Percentiles rank a stretch among this genome's conserved stretches.
phyloP scores from a whole-genome alignment of 1,140 invertebrate species.

The Philaenus spumarius region DNA sequence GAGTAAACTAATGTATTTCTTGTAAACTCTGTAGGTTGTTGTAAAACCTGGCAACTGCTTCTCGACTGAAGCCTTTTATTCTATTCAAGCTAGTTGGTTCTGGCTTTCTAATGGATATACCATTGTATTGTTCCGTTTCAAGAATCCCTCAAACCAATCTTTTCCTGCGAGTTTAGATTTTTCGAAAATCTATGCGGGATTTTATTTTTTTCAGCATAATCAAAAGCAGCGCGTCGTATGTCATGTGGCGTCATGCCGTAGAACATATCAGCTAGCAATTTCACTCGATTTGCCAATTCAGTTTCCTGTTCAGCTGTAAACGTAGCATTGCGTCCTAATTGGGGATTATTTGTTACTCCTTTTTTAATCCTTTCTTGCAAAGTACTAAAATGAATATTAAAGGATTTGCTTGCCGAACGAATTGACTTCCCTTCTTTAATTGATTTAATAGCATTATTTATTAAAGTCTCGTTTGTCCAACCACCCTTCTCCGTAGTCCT shows the following conservation, averaged over 20 bases:
- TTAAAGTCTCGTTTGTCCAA: no score
- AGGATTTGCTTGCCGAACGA: neutral
- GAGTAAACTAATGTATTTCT: slow-evolving; percentile 25
- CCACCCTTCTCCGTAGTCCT: no score
- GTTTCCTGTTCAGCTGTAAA: slow-evolving; percentile 23
- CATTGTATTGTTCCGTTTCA: slow-evolving; percentile 23
- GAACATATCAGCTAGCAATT: slow-evolving; percentile 19
- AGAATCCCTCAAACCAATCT: slow-evolving; percentile 30
- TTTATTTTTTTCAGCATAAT: slow-evolving; percentile 29
- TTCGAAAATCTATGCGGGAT: slow-evolving; percentile 23
- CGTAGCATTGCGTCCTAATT: slow-evolving; percentile 8
- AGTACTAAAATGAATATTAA: neutral
- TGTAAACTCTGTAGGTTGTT: no score
- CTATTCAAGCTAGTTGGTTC: slow-evolving; percentile 30
- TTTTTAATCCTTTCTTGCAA: neutral
- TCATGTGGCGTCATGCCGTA: slow-evolving; percentile 28
- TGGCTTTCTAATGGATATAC: slow-evolving; percentile 27
- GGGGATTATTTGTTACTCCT: neutral
- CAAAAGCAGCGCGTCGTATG: slow-evolving; percentile 29
- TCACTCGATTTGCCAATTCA: slow-evolving; percentile 11
- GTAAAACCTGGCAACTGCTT: slow-evolving; percentile 30
- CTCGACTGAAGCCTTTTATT: slow-evolving; percentile 18
- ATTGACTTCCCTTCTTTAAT: no score
- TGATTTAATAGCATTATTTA: no score
- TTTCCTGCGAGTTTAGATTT: slow-evolving; percentile 23